Base-by-base conservation (phyloP, 2,888 invertebrate species). In the Macaria liturata region DNA sequence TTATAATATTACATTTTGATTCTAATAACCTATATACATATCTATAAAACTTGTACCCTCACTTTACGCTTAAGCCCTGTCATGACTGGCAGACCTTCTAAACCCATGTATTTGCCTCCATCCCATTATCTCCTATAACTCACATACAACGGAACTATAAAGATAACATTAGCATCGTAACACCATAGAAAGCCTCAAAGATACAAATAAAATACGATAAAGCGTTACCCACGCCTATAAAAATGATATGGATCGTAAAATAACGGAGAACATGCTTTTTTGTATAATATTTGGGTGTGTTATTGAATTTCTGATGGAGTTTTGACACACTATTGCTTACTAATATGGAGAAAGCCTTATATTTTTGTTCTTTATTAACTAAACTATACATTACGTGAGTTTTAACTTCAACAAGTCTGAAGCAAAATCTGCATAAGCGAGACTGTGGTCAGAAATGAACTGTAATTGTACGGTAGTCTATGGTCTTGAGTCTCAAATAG, bases 121-220 rank as follows among this genome's bases (percentile, higher is more conserved):
- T 5, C 42, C 5, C 42, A 37, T 65, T 66, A 66, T 64, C 59
- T 62, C 50, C 49, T 62, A 66, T 76, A 76, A 76, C 75, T 76
- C 70, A 72, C 72, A 70, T 68, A 59, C 59, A 66, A 66, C 74
- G 78, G 81, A 80, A 78, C 74, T 76, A 80, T 81, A 81, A 81
- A 76, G 75, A 72, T 71, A 75, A 76, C 80, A 81, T 77, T 75
- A 72, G 71, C 70, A 63, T 66, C 69, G 68, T 78, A 80, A 78
- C 73, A 70, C 74, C 72, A 76, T 76, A 76, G 74, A 76, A 72
- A 68, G 67, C 63, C 40, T 34, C 43, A 59, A 60, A 69, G 71
- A 76, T 75, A 74, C 75, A 80, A 79, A 81, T 78, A 80, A 80
- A 78, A 75, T 67, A 61, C 59, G 80, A 79, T 81, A 81, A 76